A percentile compares a stretch with the other conserved stretches of the same genome.
Evolutionary conservation across 2,797 vertebrate genomes (phyloP).

Genomic region (Notolepis coatsorum): DNA sequence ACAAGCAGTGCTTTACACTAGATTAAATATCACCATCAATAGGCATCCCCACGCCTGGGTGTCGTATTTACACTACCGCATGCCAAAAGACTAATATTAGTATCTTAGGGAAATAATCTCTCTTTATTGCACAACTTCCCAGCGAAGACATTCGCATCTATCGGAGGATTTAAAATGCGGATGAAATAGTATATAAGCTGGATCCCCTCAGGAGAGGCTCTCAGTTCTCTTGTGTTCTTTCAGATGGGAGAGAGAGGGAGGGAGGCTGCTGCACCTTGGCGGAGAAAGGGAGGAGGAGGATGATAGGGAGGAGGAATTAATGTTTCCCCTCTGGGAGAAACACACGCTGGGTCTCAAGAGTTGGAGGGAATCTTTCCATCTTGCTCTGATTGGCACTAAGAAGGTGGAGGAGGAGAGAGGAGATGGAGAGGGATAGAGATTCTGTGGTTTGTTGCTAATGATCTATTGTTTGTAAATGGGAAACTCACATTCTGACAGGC

Average conservation of each 20-base stretch:
- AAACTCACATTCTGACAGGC: constrained; percentile 17
- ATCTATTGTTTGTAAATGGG: constrained; percentile 78
- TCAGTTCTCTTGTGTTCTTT: constrained; percentile 82
- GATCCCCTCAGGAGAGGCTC: constrained; percentile 85
- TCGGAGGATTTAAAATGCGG: constrained; percentile 87
- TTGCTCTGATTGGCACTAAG: constrained; percentile 81
- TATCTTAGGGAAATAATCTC: constrained; percentile 85
- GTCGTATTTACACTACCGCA: constrained; percentile 71
- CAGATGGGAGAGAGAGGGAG: constrained; percentile 62
- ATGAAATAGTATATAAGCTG: constrained; percentile 87
- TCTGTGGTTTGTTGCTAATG: constrained; percentile 76
- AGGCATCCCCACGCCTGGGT: constrained; percentile 76
- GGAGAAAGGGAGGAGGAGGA: constrained; percentile 80
- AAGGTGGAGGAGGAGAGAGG: constrained; percentile 53
- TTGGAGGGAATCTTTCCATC: constrained; percentile 84
- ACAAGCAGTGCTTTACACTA: constrained; percentile 73
- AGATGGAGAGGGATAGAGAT: constrained; percentile 31
- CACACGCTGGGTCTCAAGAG: constrained; percentile 81
- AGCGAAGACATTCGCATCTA: constrained; percentile 79
- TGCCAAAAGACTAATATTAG: constrained; percentile 88
- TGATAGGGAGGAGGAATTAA: constrained; percentile 84
- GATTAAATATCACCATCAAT: constrained; percentile 80
- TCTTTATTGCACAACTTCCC: constrained; percentile 82
- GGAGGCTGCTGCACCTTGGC: constrained; percentile 81
- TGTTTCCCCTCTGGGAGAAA: constrained; percentile 86